A percentile compares a stretch with the other conserved stretches of the same genome.
Conservation (phyloP, 2,888 invertebrate genomes). For the Furcula furcula region DNA sequence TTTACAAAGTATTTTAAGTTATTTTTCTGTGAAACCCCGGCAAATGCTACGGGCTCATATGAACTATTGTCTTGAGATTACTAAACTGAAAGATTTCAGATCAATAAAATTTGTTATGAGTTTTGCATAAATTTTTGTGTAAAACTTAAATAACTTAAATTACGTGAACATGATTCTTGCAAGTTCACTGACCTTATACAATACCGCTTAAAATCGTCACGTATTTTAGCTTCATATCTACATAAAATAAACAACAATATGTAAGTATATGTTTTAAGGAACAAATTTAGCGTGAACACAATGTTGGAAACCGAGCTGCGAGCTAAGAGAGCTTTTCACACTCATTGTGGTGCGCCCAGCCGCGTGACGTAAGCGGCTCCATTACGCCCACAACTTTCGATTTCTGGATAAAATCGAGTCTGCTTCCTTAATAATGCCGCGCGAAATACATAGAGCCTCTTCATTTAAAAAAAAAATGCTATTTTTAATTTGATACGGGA, state of each 20-base stretch:
- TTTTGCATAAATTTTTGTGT: too few species aligned
- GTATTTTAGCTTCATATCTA: slow-evolving; percentile 20
- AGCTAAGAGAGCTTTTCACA: slow-evolving; percentile 30
- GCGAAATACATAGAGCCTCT: too few species aligned
- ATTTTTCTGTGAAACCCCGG: too few species aligned
- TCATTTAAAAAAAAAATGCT: too few species aligned
- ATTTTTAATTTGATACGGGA: too few species aligned
- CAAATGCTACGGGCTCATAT: too few species aligned
- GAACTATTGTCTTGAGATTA: too few species aligned
- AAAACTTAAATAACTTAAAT: too few species aligned
- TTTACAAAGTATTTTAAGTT: too few species aligned
- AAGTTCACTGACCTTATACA: slow-evolving; percentile 19
- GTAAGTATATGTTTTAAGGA: slow-evolving; percentile 19
- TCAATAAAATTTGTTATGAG: too few species aligned
- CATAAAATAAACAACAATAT: slow-evolving; percentile 31
- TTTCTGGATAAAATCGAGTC: slow-evolving; percentile 64
- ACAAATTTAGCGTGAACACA: slow-evolving; percentile 21
- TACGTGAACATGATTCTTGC: neutral
- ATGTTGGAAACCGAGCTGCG: slow-evolving; percentile 16
- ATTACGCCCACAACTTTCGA: slow-evolving; percentile 54
- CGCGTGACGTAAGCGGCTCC: slow-evolving; percentile 45
- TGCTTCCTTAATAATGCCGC: slow-evolving; percentile 34
- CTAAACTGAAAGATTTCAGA: too few species aligned
- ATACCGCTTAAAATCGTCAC: slow-evolving; percentile 13
- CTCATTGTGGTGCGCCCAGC: slow-evolving; percentile 24